A percentile compares a stretch with the other conserved stretches of the same genome.
Evolutionary conservation across 30 jellyfish, hydroid and myxozoan genomes (phyloP).

Genomic region (Sanderia malayensis): DNA sequence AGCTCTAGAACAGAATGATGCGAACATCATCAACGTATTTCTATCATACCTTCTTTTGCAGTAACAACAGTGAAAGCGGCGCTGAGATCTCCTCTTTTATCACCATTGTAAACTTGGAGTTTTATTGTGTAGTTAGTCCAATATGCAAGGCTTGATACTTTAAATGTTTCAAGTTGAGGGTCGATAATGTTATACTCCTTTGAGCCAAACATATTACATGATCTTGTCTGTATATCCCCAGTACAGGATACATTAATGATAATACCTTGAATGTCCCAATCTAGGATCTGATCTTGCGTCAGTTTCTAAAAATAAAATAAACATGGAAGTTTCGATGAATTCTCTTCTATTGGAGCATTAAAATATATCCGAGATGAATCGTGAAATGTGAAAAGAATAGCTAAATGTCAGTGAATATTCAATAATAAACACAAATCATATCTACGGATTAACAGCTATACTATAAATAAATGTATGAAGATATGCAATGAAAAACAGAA

Average conservation of each 20-base stretch:
- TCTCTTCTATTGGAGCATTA: too few relatives aligned
- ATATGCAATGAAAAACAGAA: neutral
- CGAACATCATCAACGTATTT: too few relatives aligned
- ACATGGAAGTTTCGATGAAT: too few relatives aligned
- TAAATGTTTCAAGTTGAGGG: neutral
- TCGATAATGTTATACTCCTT: conserved; percentile 5
- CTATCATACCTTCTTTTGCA: conserved; percentile 32
- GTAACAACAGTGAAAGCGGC: conserved; percentile 19
- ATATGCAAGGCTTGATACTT: neutral
- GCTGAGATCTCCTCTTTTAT: conserved; percentile 32
- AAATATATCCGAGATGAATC: too few relatives aligned
- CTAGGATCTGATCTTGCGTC: conserved; percentile 4
- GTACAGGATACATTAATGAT: conserved; percentile 3
- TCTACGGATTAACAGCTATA: too few relatives aligned
- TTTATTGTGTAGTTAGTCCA: conserved; percentile 43
- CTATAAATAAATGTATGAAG: too few relatives aligned
- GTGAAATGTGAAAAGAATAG: too few relatives aligned
- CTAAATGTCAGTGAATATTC: too few relatives aligned
- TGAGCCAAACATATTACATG: neutral
- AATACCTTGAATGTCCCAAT: conserved; percentile 41
- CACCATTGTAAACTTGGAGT: conserved; percentile 20
- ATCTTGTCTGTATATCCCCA: neutral
- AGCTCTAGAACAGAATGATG: too few relatives aligned
- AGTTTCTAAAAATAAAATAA: conserved; percentile 9
- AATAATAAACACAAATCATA: too few relatives aligned